Conservation (phyloP, 2,113 vertebrate genomes). For the Pseudolaguvia tuberculata region DNA sequence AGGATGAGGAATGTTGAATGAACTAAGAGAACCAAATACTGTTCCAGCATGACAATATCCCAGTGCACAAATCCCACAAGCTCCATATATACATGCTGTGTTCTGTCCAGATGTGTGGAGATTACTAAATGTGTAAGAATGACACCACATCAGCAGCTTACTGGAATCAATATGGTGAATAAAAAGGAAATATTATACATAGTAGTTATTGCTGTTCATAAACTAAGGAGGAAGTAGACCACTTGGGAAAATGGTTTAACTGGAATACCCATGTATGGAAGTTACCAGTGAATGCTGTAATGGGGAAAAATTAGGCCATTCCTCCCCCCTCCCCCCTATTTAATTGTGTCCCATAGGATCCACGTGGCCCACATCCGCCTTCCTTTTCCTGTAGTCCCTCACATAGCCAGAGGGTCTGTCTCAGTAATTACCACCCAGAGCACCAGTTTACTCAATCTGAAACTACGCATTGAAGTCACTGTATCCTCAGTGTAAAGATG, state of each 20-base stretch:
- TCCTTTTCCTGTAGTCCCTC: constrained; percentile 51
- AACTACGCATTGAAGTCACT: constrained; percentile 31
- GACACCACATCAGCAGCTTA: background rate
- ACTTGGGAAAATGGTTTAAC: background rate
- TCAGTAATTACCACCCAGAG: constrained; percentile 39
- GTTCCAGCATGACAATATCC: no score
- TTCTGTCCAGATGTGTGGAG: no score
- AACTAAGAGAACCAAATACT: no score
- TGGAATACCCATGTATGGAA: background rate
- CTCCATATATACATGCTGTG: no score
- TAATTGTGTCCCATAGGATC: constrained; percentile 36
- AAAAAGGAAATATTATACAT: background rate
- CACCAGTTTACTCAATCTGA: constrained; percentile 36
- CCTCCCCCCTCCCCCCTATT: constrained; percentile 20
- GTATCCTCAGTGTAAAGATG: constrained; percentile 8
- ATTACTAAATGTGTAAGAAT: no score
- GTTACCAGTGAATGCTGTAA: constrained; percentile 10
- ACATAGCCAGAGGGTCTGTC: constrained; percentile 13
- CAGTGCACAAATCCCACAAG: no score
- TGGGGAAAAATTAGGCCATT: background rate
- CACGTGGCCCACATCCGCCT: constrained; percentile 28
- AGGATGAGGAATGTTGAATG: no score
- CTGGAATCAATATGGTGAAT: background rate
- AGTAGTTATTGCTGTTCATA: background rate
- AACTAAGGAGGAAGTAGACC: background rate